Evolutionary conservation across 2,888 invertebrate genomes (phyloP).

Genomic region (Aspidiotus destructor): DNA sequence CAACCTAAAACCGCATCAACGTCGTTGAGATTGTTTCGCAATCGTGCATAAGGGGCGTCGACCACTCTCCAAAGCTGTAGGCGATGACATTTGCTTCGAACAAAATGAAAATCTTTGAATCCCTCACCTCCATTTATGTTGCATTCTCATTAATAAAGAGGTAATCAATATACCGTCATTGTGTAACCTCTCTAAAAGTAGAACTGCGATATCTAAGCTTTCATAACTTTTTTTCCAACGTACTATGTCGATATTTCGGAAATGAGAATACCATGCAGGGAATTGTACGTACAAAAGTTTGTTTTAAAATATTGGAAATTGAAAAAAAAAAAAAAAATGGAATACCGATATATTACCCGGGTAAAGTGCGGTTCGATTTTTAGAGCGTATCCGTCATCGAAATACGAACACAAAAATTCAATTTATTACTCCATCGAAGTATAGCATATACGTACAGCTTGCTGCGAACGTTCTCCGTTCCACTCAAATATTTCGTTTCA

Average conservation of each 20-base stretch:
- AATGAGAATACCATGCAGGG: no score
- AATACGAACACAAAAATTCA: slow-evolving; percentile 2
- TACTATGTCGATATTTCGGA: not conserved
- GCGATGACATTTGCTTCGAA: not conserved
- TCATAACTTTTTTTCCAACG: no score
- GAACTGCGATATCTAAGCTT: no score
- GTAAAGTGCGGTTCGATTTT: no score
- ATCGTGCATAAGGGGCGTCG: not conserved
- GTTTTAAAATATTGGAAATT: no score
- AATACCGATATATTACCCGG: no score
- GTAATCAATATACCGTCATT: no score
- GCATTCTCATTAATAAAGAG: not conserved
- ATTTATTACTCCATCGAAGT: not conserved
- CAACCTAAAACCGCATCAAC: not conserved
- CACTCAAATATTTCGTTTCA: not conserved
- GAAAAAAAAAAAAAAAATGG: no score
- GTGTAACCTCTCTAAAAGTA: no score
- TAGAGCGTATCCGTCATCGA: not conserved
- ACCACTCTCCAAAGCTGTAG: no score
- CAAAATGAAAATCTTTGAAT: not conserved
- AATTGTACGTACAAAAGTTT: no score
- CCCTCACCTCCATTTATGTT: not conserved
- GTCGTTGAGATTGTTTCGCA: not conserved
- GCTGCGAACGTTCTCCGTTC: not conserved
- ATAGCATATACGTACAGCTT: not conserved